Conservation (phyloP, 2,113 vertebrate genomes). For the Muntiacus reevesi region DNA sequence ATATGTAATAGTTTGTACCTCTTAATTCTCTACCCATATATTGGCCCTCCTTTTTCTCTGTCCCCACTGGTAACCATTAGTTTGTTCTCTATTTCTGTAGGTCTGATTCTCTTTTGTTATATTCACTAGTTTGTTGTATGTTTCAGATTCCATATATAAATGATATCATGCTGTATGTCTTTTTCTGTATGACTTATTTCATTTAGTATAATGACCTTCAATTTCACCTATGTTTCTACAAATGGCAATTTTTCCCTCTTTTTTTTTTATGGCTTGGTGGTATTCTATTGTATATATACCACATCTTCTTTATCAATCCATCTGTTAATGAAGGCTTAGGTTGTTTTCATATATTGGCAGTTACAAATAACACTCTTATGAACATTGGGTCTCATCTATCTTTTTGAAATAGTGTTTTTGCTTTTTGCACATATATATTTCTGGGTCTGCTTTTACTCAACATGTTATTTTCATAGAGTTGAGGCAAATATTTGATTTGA, state of each 20-base stretch:
- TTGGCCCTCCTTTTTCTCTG: background rate
- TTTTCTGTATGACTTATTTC: background rate
- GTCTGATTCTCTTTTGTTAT: background rate
- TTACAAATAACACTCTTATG: background rate
- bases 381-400: background rate
- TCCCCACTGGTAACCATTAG: background rate
- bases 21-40: background rate
- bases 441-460: background rate
- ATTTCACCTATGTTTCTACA: background rate
- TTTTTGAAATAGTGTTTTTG: background rate
- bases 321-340: background rate
- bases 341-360: background rate
- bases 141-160: background rate
- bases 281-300: background rate
- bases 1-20: background rate
- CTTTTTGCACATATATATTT: background rate
- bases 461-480: background rate
- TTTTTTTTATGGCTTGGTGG: background rate
- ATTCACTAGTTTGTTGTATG: background rate
- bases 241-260: background rate
- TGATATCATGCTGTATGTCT: background rate
- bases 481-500: background rate
- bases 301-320: background rate
- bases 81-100: background rate
- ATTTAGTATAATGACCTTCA: background rate